These are phyloP conservation scores for Rhinatrema bivittatum DNA, from an alignment of 2,797 vertebrate species.

Conservation along the genomic window DNA sequence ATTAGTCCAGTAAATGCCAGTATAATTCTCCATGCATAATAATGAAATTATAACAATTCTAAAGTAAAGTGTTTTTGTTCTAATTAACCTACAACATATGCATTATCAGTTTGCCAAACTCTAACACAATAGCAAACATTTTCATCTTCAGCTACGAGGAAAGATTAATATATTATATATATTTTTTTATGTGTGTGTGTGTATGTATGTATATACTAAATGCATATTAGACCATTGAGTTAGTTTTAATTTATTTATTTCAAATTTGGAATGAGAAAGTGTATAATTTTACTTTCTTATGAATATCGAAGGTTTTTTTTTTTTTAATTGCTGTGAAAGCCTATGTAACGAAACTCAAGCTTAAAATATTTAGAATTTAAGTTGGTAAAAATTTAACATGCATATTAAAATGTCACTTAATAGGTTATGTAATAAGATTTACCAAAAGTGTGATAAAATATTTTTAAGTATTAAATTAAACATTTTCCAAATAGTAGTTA, in stretches of 20 bases:
- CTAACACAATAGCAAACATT: too few relatives aligned
- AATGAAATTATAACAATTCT: not conserved
- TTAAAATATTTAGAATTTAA: not conserved
- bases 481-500: too few relatives aligned
- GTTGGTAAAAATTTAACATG: too few relatives aligned
- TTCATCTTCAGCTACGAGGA: not conserved
- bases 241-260: not conserved
- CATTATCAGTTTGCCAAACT: too few relatives aligned
- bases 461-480: too few relatives aligned
- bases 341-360: not conserved
- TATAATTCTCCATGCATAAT: not conserved
- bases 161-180: conserved; percentile 1
- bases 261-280: conserved; percentile 8
- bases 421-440: too few relatives aligned
- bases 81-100: not conserved
- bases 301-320: conserved; percentile 2
- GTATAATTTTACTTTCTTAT: conserved; percentile 11
- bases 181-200: not conserved
- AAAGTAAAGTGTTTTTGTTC: not conserved
- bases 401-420: too few relatives aligned
- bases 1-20: not conserved
- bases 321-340: too few relatives aligned
- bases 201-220: conserved; percentile 9
- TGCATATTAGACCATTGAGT: not conserved
- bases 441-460: too few relatives aligned